These are phyloP conservation scores for Nysson spinosus DNA, from an alignment of 2,888 invertebrate species.

Conservation along the genomic window DNA sequence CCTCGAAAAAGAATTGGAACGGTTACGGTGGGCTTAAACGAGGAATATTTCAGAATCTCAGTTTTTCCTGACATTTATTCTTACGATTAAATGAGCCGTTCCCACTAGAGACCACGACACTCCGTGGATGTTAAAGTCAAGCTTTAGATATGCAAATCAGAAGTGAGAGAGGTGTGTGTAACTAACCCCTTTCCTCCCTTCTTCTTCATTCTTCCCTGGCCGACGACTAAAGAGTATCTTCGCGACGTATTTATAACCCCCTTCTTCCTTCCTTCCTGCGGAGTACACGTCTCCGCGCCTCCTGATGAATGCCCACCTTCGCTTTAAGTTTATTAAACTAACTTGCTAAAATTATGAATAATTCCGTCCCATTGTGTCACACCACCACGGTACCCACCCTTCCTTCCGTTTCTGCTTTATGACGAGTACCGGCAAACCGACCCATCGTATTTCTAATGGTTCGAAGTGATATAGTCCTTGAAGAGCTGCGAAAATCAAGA, in stretches of 20 bases:
- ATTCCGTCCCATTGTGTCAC: conserved; percentile 53
- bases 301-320: conserved; percentile 67
- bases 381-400: conserved; percentile 4
- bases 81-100: conserved; percentile 51
- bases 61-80: conserved; percentile 15
- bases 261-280: conserved; percentile 64
- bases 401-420: conserved; percentile 26
- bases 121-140: conserved; percentile 60
- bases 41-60: conserved; percentile 12
- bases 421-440: conserved; percentile 5
- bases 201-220: conserved; percentile 31
- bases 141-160: conserved; percentile 75
- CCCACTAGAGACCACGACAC: conserved; percentile 36
- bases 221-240: conserved; percentile 63
- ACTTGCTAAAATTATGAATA: conserved; percentile 66
- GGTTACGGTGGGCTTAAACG: conserved; percentile 6
- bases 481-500: conserved; percentile 28
- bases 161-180: conserved; percentile 63
- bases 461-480: conserved; percentile 9
- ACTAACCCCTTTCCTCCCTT: conserved; percentile 61
- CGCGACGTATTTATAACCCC: conserved; percentile 74
- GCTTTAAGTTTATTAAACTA: conserved; percentile 69
- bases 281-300: conserved; percentile 58
- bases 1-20: too few species aligned
- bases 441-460: background rate